A percentile compares a stretch with the other conserved stretches of the same genome.
Conservation (phyloP, 2,888 invertebrate species). For the Rotaria macrura region DNA sequence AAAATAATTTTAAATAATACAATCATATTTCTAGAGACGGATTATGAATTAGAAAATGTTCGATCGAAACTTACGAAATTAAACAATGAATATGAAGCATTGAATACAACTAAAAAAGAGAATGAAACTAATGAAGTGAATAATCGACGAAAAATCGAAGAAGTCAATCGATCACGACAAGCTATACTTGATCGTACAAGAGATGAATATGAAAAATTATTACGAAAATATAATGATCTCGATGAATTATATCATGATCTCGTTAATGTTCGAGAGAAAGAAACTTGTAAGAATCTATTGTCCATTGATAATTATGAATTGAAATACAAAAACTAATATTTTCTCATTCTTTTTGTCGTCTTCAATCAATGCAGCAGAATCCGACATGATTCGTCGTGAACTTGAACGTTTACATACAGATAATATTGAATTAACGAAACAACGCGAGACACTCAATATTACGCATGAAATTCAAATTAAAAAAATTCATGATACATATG, state of each 20-base stretch:
- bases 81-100: neutral
- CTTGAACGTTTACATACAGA: constrained; percentile 10
- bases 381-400: neutral
- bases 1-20: neutral
- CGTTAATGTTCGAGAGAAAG: neutral
- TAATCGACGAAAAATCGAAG: neutral
- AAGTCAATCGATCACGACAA: neutral
- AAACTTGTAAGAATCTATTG: neutral
- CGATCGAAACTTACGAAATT: neutral
- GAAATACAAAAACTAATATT: neutral
- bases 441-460: constrained; percentile 14
- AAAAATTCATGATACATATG: constrained; percentile 22
- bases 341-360: neutral
- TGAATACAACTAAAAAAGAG: neutral
- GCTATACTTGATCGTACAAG: neutral
- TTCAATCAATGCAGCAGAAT: neutral
- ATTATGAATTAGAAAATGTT: neutral
- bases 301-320: neutral
- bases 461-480: constrained; percentile 27
- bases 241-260: neutral
- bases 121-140: neutral
- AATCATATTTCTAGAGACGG: neutral
- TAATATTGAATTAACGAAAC: constrained; percentile 7
- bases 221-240: neutral
- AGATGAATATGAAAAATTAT: constrained; percentile 13